A percentile compares a stretch with the other conserved stretches of the same genome.
These are phyloP conservation scores for Tetheella fluctuosa DNA, from an alignment of 2,888 invertebrate genomes.

Conservation along the genomic window DNA sequence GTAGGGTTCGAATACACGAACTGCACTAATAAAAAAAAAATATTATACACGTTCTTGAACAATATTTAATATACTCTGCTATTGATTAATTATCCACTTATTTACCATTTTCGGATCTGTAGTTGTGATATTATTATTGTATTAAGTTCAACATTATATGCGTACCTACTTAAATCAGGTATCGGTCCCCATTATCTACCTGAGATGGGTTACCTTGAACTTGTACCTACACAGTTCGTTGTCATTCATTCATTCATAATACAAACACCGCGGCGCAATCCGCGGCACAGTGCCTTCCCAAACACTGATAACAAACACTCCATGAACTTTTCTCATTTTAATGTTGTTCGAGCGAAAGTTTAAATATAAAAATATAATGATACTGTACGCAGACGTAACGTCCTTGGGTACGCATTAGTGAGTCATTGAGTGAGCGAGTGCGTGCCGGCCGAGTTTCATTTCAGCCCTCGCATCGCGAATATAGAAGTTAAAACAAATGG, in stretches of 20 bases:
- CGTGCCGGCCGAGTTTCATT: conserved; percentile 67
- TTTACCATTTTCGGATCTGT: too few species aligned
- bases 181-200: background rate
- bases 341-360: conserved; percentile 80
- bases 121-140: too few species aligned
- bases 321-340: conserved; percentile 81
- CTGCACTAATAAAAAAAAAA: too few species aligned
- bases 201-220: conserved; percentile 1
- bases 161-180: too few species aligned
- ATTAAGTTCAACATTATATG: too few species aligned
- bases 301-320: conserved; percentile 66
- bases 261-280: background rate
- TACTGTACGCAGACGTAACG: conserved; percentile 43
- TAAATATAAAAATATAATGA: conserved; percentile 83
- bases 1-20: too few species aligned
- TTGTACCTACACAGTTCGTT: background rate
- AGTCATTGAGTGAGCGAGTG: conserved; percentile 78
- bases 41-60: too few species aligned
- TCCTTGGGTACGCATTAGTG: conserved; percentile 73
- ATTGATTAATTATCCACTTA: too few species aligned
- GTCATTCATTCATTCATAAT: background rate
- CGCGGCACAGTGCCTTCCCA: conserved; percentile 23
- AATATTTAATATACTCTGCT: too few species aligned
- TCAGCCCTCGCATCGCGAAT: conserved; percentile 71
- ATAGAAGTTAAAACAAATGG: conserved; percentile 83